Evolutionary conservation across 2,888 invertebrate genomes (phyloP).

Genomic region (Dastarcus helophoroides): DNA sequence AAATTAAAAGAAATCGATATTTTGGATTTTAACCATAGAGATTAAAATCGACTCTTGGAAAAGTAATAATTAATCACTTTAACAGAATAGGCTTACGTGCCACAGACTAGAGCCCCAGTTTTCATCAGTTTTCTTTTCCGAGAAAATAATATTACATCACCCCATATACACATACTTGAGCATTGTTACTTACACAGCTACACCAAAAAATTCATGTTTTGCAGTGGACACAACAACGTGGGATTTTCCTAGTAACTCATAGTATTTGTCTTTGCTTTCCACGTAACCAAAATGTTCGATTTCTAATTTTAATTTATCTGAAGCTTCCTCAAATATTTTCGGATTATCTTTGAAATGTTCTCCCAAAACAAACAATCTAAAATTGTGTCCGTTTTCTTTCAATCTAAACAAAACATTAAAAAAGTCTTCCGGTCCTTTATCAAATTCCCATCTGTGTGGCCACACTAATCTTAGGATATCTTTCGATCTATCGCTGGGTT

Average conservation of each 20-base stretch:
- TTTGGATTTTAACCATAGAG: too few relatives aligned
- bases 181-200: conserved; percentile 49
- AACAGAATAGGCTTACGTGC: too few relatives aligned
- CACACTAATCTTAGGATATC: conserved; percentile 49
- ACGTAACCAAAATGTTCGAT: conserved; percentile 51
- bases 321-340: conserved; percentile 45
- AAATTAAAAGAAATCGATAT: too few relatives aligned
- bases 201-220: conserved; percentile 65
- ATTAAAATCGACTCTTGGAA: too few relatives aligned
- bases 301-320: conserved; percentile 36
- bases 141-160: too few relatives aligned
- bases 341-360: conserved; percentile 51
- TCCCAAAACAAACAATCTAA: conserved; percentile 50
- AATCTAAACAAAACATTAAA: conserved; percentile 43
- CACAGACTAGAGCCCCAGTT: too few relatives aligned
- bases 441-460: conserved; percentile 72
- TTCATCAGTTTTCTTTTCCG: too few relatives aligned
- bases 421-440: conserved; percentile 58
- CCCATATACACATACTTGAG: too few relatives aligned
- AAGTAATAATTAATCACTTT: too few relatives aligned
- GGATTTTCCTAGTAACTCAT: conserved; percentile 40
- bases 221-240: conserved; percentile 64
- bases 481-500: background rate
- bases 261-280: conserved; percentile 44
- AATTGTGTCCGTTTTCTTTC: conserved; percentile 41